Conservation (phyloP, 2,113 vertebrate species). For the Glareola pratincola region DNA sequence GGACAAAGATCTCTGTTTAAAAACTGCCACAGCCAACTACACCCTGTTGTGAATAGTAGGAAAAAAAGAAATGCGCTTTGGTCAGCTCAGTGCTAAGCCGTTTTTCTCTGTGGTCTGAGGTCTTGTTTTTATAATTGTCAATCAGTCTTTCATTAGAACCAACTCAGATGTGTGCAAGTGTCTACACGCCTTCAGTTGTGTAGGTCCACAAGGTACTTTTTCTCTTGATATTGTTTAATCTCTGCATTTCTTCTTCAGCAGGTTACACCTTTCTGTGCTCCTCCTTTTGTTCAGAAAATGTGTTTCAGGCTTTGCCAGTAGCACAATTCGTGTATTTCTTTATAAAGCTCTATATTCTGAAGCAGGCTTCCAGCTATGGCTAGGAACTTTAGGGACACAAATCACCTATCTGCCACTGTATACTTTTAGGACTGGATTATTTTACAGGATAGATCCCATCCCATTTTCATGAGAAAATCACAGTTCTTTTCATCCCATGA, state of each 20-base stretch:
- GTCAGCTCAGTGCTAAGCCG: background rate
- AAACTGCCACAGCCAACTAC: background rate
- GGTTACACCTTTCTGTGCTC: background rate
- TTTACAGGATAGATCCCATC: background rate
- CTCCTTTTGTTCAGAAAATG: background rate
- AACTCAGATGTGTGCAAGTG: background rate
- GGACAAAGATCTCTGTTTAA: background rate
- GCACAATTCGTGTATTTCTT: background rate
- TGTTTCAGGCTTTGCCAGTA: background rate
- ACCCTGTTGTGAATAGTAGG: background rate
- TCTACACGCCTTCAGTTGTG: background rate
- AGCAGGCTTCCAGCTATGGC: background rate
- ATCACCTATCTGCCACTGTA: background rate
- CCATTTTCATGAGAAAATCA: background rate
- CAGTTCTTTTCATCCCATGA: background rate
- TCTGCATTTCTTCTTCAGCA: background rate
- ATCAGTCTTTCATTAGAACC: background rate
- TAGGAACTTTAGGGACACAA: background rate
- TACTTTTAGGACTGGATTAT: background rate
- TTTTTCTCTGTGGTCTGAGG: background rate
- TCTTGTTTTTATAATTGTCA: background rate
- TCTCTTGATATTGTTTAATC: background rate
- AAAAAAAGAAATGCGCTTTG: background rate
- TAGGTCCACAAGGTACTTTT: background rate
- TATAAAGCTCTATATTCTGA: background rate